Evolutionary conservation across 2,113 vertebrate species (phyloP), one percentile per base, ranked within the genome.

Genomic region (Podocnemis expansa): DNA sequence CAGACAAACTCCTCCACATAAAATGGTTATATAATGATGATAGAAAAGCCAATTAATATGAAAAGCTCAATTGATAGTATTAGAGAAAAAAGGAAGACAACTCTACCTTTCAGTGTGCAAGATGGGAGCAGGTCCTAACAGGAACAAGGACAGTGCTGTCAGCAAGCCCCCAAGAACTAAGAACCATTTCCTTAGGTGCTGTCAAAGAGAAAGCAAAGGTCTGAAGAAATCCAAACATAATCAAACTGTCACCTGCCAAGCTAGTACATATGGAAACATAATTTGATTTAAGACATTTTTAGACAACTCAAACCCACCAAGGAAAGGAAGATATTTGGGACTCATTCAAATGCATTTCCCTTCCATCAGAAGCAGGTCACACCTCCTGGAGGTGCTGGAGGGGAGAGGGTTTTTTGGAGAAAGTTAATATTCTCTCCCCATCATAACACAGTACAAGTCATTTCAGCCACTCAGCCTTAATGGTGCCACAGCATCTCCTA

Each of bases 41-140:
- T 27, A 60, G 58, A 60, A 52, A 31, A 16, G 58, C 29, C 6
- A 60, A 31, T 60, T 31, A 60, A 34, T 60, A 29, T 29, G 29
- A 31, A 31, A 60, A 16, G n/a, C n/a, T 13, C 41, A 27, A 3
- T 3, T 10, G 82, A 92, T 3, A 21, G 43, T 19, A 12, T 84
- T 16, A 55, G 7, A 78, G 79, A 87, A 76, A 43, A 38, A 81
- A 82, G n/a, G 22, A 84, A 43, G 51, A 9, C 90, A 80, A 58
- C 31, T 17, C 96, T 96, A 99, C 99, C 98, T 99, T 78, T 97
- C 95, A 88, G 99, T 98, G 91, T 98, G 97, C 78, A 99, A 97
- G 87, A 99, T 47, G 13, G 99, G 99, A 47, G 96, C 96, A 31
- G 99, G 99, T 85, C 99, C 99, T 22, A 99, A 97, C 1, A 99